phyloP scores from a whole-genome alignment of 2,113 vertebrate genomes.

The Clupea harengus region DNA sequence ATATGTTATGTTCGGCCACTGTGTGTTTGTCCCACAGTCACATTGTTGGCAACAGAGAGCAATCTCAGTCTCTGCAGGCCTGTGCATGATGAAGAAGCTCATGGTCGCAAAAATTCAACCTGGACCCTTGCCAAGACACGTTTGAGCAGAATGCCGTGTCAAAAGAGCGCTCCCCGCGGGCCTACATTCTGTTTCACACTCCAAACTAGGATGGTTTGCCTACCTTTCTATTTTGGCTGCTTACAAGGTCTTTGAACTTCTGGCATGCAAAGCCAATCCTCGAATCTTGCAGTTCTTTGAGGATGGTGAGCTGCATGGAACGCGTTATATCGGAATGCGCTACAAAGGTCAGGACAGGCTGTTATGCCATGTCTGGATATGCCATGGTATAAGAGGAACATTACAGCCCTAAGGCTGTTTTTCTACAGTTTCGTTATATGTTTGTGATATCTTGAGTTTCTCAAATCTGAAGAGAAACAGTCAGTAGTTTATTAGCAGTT shows the following conservation, averaged over 20 bases:
- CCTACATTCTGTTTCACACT: background rate
- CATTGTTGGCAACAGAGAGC: background rate
- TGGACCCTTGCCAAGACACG: background rate
- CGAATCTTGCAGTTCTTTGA: background rate
- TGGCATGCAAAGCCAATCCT: background rate
- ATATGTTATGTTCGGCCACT: too few relatives aligned
- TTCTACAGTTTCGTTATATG: background rate
- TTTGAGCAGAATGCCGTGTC: background rate
- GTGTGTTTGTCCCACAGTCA: background rate
- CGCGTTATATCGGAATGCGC: background rate
- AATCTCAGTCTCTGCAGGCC: background rate
- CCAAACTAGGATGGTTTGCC: background rate
- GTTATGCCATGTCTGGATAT: background rate
- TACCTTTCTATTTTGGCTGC: constrained; percentile 6
- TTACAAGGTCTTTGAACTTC: constrained; percentile 10
- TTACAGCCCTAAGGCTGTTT: background rate
- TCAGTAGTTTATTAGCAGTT: background rate
- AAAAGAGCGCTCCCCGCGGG: background rate
- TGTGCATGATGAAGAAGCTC: background rate
- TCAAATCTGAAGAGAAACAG: background rate
- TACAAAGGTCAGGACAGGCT: background rate
- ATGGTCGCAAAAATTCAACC: background rate
- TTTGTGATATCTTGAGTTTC: background rate
- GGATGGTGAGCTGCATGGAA: background rate
- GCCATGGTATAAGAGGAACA: background rate